Base-by-base conservation (phyloP, 2,888 invertebrate species). In the Cataglyphis rosenhaueri region DNA sequence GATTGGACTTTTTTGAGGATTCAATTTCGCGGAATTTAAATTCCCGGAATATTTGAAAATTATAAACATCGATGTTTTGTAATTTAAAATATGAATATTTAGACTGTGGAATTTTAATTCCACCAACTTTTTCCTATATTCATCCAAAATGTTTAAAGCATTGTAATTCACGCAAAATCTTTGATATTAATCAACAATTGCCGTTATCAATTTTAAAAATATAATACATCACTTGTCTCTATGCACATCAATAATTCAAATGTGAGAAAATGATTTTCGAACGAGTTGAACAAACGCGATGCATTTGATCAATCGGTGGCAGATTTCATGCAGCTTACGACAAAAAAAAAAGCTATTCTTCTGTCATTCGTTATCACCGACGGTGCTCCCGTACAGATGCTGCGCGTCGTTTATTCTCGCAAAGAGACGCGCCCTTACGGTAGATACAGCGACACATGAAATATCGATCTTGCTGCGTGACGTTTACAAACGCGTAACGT, bases 391-490 rank as follows among this genome's bases (percentile, higher is more conserved):
- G 32, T 68, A 21, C 71, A 78, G 78, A 78, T 59, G 70, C 78
- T 59, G 71, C 32, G 57, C 52, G 70, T 70, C 78, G 44, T 78
- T 78, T 44, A 78, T 78, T 32, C 57, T 21, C 59, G 32, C 70
- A 18, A 35, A 35, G 52, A 66, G 82, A 81, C 78, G 62, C 81
- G 85, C 84, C 81, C 86, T 83, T 85, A 75, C 48, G 71, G 57
- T 68, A 66, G 82, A 81, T 81, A 86, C 78, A 57, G 70, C 66
- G 76, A 84, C 85, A 82, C 83, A 70, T 74, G 81, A 82, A 83
- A 84, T 83, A 90, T 90, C 87, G 85, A 90, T 89, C 90, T 81
- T 52, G 81, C 25, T 66, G 73, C 76, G 81, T 57, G 64, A 83
- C 66, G 57, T 81, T 81, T 84, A 48, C 61, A 70, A 64, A 70